Conservation (phyloP, 2,888 invertebrate genomes). For the Tenthredo notha region DNA sequence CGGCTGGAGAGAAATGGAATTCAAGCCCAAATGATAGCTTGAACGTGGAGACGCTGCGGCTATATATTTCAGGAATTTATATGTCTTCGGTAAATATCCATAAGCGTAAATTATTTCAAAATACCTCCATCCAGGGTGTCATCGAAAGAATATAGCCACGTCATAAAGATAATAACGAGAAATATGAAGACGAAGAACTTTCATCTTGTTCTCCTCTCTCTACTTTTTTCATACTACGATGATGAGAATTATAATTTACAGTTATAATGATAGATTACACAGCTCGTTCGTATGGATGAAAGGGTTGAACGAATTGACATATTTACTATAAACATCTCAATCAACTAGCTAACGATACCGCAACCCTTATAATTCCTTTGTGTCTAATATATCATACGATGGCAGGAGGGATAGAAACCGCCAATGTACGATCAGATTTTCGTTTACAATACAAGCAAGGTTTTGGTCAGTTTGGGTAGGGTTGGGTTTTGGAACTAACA, state of each 20-base stretch:
- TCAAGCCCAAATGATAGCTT: not conserved
- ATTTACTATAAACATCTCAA: not conserved
- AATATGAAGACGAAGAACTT: not conserved
- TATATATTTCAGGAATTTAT: not conserved
- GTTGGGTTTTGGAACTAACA: constrained; percentile 4
- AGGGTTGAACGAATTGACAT: not conserved
- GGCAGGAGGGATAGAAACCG: not conserved
- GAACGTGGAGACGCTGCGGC: not conserved
- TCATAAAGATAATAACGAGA: not conserved
- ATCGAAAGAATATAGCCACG: not conserved
- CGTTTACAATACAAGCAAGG: not conserved
- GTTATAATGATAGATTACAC: not conserved
- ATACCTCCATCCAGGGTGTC: not conserved
- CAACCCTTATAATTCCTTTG: constrained; percentile 2
- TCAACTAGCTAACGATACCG: not conserved
- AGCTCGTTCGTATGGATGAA: not conserved
- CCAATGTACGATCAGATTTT: constrained; percentile 25
- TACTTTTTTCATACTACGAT: not conserved
- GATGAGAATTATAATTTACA: not conserved
- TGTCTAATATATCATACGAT: not conserved
- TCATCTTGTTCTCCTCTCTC: not conserved
- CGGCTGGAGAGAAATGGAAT: not conserved
- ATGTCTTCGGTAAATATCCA: not conserved
- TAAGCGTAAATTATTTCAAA: constrained; percentile 3
- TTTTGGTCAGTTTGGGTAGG: constrained; percentile 16